A percentile compares a stretch with the other conserved stretches of the same genome.
Conservation (phyloP, 2,888 invertebrate species). For the Dendrolimus pini region DNA sequence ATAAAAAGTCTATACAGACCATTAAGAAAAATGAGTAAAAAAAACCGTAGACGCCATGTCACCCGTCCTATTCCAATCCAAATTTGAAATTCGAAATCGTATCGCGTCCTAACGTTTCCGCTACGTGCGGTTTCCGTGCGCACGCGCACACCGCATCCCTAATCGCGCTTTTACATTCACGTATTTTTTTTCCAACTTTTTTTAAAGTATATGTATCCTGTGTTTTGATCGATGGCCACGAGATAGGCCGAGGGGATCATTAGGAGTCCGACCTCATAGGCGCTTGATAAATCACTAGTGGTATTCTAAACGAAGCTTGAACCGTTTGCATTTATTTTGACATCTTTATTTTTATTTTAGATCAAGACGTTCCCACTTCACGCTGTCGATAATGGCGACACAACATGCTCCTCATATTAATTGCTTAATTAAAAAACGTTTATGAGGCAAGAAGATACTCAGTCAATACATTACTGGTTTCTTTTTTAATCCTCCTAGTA, state of each 20-base stretch:
- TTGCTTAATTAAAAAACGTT: background rate
- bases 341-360: background rate
- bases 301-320: background rate
- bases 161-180: constrained; percentile 50
- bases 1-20: background rate
- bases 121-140: constrained; percentile 68
- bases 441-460: no score
- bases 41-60: constrained; percentile 49
- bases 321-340: background rate
- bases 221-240: constrained; percentile 63
- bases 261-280: constrained; percentile 47
- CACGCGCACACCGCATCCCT: constrained; percentile 63
- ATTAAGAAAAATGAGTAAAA: constrained; percentile 32
- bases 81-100: constrained; percentile 72
- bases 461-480: no score
- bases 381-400: background rate
- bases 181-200: constrained; percentile 25
- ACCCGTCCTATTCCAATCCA: constrained; percentile 50
- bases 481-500: no score
- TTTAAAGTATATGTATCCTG: constrained; percentile 63
- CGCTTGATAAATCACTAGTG: background rate
- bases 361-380: background rate
- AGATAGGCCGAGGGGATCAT: constrained; percentile 50
- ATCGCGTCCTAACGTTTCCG: constrained; percentile 73
- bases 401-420: background rate